Evolutionary conservation across 2,797 vertebrate species (phyloP).

Genomic region (Rachycentron canadum): DNA sequence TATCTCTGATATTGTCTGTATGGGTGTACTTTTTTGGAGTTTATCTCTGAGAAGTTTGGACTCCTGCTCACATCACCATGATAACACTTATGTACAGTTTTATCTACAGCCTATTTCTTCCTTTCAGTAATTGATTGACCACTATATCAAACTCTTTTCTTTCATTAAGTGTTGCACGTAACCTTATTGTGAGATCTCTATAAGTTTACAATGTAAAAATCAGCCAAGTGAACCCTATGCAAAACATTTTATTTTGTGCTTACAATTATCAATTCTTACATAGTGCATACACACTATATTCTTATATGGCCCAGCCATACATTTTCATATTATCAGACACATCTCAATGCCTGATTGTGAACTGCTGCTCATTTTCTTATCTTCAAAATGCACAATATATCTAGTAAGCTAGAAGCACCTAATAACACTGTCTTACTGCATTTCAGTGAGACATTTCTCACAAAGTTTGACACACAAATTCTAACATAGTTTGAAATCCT

Average conservation of each 20-base stretch:
- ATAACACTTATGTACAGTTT: background rate
- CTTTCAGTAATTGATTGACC: background rate
- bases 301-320: constrained; percentile 82
- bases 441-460: constrained; percentile 62
- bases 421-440: constrained; percentile 67
- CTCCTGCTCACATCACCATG: background rate
- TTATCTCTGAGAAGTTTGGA: background rate
- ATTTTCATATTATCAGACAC: constrained; percentile 59
- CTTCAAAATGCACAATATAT: constrained; percentile 58
- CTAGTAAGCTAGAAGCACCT: constrained; percentile 67
- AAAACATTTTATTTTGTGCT: constrained; percentile 84
- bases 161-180: background rate
- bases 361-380: constrained; percentile 32
- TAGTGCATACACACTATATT: constrained; percentile 54
- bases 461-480: constrained; percentile 53
- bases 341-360: constrained; percentile 45
- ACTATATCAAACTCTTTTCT: background rate
- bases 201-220: constrained; percentile 11
- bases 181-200: background rate
- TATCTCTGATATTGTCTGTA: too few relatives aligned
- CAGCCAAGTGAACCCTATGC: constrained; percentile 44
- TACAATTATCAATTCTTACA: constrained; percentile 62
- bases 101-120: background rate
- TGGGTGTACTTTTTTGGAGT: background rate
- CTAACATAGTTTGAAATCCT: constrained; percentile 43